Evolutionary conservation across 2,113 vertebrate genomes (phyloP).

Genomic region (Microcebus lehilahytsara): DNA sequence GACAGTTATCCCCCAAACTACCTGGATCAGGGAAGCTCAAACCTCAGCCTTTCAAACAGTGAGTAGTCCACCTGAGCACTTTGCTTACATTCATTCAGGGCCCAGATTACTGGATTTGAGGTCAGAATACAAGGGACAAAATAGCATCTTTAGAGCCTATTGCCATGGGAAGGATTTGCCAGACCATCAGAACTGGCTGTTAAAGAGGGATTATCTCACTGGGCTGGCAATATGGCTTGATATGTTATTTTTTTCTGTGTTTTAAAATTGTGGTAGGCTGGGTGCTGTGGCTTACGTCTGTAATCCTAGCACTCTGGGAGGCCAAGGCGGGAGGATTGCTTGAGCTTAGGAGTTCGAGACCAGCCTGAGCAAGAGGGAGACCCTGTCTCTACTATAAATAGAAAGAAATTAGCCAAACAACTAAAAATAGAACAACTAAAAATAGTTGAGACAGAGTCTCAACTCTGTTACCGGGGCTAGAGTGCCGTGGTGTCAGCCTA

Average conservation of each 20-base stretch:
- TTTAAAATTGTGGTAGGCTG: background rate
- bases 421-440: too few species aligned
- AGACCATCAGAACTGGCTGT: background rate
- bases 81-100: background rate
- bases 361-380: too few species aligned
- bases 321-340: too few species aligned
- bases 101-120: conserved; percentile 1
- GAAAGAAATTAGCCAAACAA: too few species aligned
- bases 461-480: too few species aligned
- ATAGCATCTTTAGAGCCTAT: background rate
- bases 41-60: background rate
- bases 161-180: background rate
- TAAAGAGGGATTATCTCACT: background rate
- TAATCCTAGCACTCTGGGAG: too few species aligned
- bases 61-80: background rate
- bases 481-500: too few species aligned
- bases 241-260: background rate
- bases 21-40: background rate
- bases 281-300: too few species aligned
- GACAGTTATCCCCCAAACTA: background rate
- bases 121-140: background rate
- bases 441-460: too few species aligned
- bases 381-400: too few species aligned
- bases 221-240: background rate
- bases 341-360: too few species aligned